A percentile compares a stretch with the other conserved stretches of the same genome.
phyloP scores from a whole-genome alignment of 2,797 vertebrate genomes.

The Otolemur crassicaudatus region DNA sequence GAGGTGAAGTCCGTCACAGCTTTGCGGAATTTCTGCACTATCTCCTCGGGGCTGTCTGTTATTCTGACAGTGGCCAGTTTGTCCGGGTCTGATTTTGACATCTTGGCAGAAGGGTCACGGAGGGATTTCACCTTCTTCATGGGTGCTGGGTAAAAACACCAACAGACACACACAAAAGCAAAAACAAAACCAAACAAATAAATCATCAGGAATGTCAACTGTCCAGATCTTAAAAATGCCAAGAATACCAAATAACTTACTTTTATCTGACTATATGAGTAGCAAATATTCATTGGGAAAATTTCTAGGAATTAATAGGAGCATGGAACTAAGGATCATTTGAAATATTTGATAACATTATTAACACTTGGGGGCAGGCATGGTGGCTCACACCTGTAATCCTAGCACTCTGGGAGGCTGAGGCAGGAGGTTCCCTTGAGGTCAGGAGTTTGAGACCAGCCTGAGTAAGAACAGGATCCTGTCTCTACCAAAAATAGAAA shows the following conservation, averaged over 20 bases:
- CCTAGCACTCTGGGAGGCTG: too few species aligned
- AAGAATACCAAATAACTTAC: background rate
- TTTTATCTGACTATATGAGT: slow-evolving; percentile 6
- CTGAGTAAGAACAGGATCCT: too few species aligned
- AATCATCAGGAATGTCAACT: background rate
- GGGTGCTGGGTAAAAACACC: slow-evolving; percentile 85
- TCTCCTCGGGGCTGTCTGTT: slow-evolving; percentile 94
- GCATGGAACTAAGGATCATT: background rate
- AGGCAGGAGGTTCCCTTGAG: too few species aligned
- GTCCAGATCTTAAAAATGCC: background rate
- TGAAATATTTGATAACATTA: background rate
- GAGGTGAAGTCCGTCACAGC: slow-evolving; percentile 97
- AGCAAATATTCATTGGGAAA: background rate
- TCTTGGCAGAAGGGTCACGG: slow-evolving; percentile 93
- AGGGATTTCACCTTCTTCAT: slow-evolving; percentile 96
- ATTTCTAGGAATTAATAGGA: background rate
- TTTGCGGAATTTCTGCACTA: slow-evolving; percentile 94
- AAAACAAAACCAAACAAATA: background rate
- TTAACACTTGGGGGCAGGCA: background rate
- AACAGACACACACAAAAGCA: background rate
- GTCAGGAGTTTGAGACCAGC: too few species aligned
- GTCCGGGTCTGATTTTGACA: slow-evolving; percentile 98
- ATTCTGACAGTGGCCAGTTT: slow-evolving; percentile 91
- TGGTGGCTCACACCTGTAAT: too few species aligned
- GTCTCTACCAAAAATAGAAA: too few species aligned